Conservation (phyloP, 2,113 vertebrate species). For the Nipponia nippon region DNA sequence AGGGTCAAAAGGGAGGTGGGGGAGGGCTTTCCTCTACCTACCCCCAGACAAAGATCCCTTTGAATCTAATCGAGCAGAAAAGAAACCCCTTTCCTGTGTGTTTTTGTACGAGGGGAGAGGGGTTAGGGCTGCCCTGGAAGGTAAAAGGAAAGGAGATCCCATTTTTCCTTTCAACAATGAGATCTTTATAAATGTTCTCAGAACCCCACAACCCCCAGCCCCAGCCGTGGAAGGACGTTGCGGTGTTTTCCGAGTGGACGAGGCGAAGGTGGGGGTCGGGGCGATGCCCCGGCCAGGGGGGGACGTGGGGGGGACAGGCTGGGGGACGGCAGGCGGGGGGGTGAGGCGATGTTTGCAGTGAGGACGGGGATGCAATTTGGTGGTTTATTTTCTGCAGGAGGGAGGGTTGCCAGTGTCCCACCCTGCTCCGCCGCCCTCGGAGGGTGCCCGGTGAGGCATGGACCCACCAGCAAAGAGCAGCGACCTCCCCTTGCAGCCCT, state of each 20-base stretch:
- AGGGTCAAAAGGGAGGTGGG: conserved; percentile 38
- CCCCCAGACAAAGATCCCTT: conserved; percentile 52
- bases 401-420: not conserved
- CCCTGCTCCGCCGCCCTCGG: not conserved
- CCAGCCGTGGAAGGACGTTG: not conserved
- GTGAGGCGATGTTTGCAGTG: not conserved
- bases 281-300: fast-evolving
- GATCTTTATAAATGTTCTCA: conserved; percentile 15
- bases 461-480: not conserved
- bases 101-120: not conserved
- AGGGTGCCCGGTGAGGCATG: not conserved
- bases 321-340: not conserved
- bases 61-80: conserved; percentile 42
- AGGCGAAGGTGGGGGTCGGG: not conserved
- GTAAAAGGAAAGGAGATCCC: conserved; percentile 44
- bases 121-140: conserved; percentile 29
- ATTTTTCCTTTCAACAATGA: conserved; percentile 32
- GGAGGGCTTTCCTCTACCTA: conserved; percentile 24
- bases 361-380: not conserved
- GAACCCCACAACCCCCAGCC: not conserved
- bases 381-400: not conserved
- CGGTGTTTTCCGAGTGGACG: not conserved
- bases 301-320: fast-evolving
- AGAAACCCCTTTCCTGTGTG: conserved; percentile 40
- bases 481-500: not conserved